These are phyloP conservation scores for Herpetotheres cachinnans DNA, from an alignment of 2,113 vertebrate genomes.

Conservation along the genomic window DNA sequence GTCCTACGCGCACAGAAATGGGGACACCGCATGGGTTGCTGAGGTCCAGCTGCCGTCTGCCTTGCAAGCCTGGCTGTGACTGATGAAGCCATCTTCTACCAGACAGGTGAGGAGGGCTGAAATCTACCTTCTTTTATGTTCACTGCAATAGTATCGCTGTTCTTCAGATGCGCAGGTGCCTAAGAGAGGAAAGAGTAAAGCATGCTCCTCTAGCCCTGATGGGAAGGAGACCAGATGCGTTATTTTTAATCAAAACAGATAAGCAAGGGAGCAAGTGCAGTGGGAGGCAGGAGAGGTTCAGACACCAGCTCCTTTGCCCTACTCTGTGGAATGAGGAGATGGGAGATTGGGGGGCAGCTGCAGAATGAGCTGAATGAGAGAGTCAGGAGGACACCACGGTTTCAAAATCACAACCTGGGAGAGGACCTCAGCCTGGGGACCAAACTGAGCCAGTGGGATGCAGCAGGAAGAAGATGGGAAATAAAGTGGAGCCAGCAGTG, in stretches of 20 bases:
- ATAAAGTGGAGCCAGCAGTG: neutral
- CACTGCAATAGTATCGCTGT: neutral
- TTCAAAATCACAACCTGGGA: neutral
- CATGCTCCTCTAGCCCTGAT: neutral
- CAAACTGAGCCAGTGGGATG: neutral
- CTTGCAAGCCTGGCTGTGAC: neutral
- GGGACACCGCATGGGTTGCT: neutral
- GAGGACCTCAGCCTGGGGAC: neutral
- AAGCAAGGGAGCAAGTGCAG: rapidly evolving
- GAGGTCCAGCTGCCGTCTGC: neutral
- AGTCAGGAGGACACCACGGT: neutral
- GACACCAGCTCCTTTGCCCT: neutral
- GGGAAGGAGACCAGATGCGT: neutral
- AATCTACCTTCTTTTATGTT: neutral
- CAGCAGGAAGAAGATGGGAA: neutral
- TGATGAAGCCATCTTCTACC: neutral
- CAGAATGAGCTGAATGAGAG: neutral
- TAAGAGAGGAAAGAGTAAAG: neutral
- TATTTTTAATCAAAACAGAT: neutral
- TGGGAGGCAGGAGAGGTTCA: neutral
- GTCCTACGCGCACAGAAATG: neutral
- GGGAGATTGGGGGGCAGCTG: neutral
- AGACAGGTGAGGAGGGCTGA: neutral
- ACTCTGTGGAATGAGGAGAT: neutral
- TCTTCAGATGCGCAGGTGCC: neutral